Evolutionary conservation across 2,113 vertebrate species (phyloP), one percentile per base, ranked within the genome.

Genomic region (Lonchura striata): DNA sequence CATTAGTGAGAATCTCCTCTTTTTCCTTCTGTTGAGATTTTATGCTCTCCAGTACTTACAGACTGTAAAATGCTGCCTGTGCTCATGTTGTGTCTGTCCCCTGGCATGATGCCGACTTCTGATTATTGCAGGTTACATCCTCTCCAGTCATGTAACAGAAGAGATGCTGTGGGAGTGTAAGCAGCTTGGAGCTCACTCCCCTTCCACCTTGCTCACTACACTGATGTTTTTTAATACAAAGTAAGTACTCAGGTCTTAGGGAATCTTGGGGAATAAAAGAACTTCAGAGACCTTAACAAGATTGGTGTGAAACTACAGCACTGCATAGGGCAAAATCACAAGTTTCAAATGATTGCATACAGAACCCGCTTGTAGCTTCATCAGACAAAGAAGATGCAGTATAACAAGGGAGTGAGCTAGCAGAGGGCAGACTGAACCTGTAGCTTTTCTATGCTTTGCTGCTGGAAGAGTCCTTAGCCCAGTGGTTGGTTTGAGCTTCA

Each of bases 161-260:
- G 99, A 99, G 97, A 99, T 99, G 99, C 98, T 99, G 71, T 99
- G 99, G 99, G 99, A 99, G 97, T 99, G 99, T 96, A 99, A 99
- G 96, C 99, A 99, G 97, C 98, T 99, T 15, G 99, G 99, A 70
- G 99, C 99, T 87, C 99, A 99, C 95, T 99, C 99, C 56, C 99
- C 99, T 72, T 98, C 99, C 94, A 99, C 99, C 46, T 97, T 99
- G 93, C 98, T 99, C 94, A 99, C 99, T 88, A 99, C 99, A 44
- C 98, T 99, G 94, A 99, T 99, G 99, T 99, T 99, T 98, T 99
- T 99, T 97, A 99, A 99, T 97, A 99, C 99, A 95, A 99, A 99
- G 99, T 99, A 98, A 98, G 99, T 99, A 89, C 75, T 79, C 72
- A 9, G 42, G 74, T 74, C 71, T 57, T 56, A 44, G 27, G 10